Conservation (phyloP, 2,113 vertebrate species). For the Colinus virginianus region DNA sequence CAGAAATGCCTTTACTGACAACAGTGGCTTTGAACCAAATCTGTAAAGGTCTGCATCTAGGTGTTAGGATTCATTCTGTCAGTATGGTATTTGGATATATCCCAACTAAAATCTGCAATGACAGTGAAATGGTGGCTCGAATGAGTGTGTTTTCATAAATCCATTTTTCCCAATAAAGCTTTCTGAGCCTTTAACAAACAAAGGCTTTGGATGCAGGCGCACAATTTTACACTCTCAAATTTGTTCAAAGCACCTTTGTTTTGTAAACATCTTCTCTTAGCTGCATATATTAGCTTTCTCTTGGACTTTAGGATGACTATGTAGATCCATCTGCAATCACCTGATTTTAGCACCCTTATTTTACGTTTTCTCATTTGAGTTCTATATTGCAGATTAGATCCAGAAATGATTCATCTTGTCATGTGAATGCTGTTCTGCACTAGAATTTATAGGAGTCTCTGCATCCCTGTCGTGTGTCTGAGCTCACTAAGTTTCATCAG, state of each 20-base stretch:
- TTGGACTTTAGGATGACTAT: not conserved
- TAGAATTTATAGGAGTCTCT: not conserved
- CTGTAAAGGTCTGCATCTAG: not conserved
- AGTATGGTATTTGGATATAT: not conserved
- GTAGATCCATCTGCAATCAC: rapidly evolving
- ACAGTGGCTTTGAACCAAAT: not conserved
- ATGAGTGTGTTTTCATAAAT: not conserved
- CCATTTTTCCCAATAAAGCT: not conserved
- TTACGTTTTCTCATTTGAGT: not conserved
- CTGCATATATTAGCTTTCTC: not conserved
- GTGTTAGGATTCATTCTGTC: not conserved
- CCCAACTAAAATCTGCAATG: not conserved
- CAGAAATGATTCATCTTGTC: not conserved
- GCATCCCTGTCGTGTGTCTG: not conserved
- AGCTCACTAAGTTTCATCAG: not conserved
- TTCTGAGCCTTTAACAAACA: not conserved
- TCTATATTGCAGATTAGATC: not conserved
- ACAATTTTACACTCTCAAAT: not conserved
- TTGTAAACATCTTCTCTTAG: not conserved
- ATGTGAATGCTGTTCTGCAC: not conserved
- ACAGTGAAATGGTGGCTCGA: not conserved
- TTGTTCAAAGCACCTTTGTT: not conserved
- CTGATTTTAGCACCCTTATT: not conserved
- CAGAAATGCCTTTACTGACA: not conserved
- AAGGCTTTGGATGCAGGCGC: not conserved